Conservation (phyloP, 2,113 vertebrate genomes). For the Barbus barbus region DNA sequence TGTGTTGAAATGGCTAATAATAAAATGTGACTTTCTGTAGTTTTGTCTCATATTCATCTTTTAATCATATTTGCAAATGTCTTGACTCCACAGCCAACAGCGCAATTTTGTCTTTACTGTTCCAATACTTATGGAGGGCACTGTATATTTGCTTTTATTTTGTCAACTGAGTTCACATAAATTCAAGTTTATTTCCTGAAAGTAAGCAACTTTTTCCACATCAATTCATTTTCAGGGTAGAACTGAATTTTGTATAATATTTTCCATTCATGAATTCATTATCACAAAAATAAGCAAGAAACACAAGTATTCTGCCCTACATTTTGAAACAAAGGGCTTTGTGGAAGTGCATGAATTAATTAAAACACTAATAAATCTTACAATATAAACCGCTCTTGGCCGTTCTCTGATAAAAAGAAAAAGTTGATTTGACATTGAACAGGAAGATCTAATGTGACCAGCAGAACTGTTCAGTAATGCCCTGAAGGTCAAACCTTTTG, state of each 20-base stretch:
- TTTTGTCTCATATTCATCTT: no score
- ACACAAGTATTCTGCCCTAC: slow-evolving; percentile 5
- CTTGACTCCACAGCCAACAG: no score
- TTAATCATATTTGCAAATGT: no score
- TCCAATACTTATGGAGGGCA: no score
- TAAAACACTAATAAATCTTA: not conserved
- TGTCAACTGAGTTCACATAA: not conserved
- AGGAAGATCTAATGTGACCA: not conserved
- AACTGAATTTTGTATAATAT: not conserved
- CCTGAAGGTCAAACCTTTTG: slow-evolving; percentile 25
- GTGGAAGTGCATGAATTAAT: slow-evolving; percentile 5
- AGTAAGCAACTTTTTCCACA: not conserved
- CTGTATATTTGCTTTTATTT: not conserved
- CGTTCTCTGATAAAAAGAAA: not conserved
- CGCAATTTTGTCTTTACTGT: no score
- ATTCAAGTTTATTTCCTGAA: not conserved
- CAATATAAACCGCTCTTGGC: not conserved
- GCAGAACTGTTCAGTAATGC: not conserved
- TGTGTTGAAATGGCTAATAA: no score
- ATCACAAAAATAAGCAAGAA: slow-evolving; percentile 1
- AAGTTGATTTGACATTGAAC: not conserved
- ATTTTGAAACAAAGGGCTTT: slow-evolving; percentile 14
- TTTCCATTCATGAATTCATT: slow-evolving; percentile 13
- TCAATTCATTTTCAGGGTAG: not conserved
- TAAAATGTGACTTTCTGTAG: no score